Evolutionary conservation across 2,797 vertebrate genomes (phyloP).

Genomic region (Aldrovandia affinis): DNA sequence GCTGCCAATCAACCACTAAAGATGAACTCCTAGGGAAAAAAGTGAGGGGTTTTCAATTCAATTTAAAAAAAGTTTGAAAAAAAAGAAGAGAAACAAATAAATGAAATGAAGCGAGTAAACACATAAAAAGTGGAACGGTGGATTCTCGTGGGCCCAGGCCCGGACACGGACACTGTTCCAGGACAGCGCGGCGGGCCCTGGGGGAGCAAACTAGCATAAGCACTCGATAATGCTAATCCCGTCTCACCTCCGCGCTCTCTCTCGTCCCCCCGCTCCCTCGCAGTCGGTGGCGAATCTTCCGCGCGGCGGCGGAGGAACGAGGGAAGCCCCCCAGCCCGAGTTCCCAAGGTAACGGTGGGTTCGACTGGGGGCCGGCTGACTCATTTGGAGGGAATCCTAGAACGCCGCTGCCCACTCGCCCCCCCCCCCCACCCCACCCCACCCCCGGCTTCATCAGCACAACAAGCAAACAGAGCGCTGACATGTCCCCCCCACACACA

Average conservation of each 20-base stretch:
- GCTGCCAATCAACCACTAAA: slow-evolving; percentile 64
- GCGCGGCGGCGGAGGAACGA: slow-evolving; percentile 20
- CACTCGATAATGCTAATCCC: slow-evolving; percentile 39
- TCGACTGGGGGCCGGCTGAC: slow-evolving; percentile 79
- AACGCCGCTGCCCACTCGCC: slow-evolving; percentile 80
- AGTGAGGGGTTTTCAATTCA: slow-evolving; percentile 47
- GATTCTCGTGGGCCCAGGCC: neutral
- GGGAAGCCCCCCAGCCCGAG: slow-evolving; percentile 63
- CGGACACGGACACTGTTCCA: neutral
- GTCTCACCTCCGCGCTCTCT: slow-evolving; percentile 10
- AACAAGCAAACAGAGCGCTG: slow-evolving; percentile 75
- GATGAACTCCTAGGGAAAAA: slow-evolving; percentile 59
- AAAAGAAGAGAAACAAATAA: no score
- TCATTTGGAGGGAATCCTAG: slow-evolving; percentile 86
- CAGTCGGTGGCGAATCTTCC: slow-evolving; percentile 40
- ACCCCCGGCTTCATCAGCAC: slow-evolving; percentile 77
- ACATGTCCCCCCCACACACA: slow-evolving; percentile 70
- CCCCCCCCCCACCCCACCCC: slow-evolving; percentile 64
- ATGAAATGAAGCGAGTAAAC: slow-evolving; percentile 59
- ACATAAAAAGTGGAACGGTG: slow-evolving; percentile 41
- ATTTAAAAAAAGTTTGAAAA: no score
- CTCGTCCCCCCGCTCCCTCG: neutral
- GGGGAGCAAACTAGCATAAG: slow-evolving; percentile 44
- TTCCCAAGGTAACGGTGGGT: slow-evolving; percentile 82
- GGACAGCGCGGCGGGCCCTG: slow-evolving; percentile 42